Percentiles rank a stretch among this genome's conserved stretches.
Conservation (phyloP, 2,888 invertebrate genomes). For the Sycophila texana region DNA sequence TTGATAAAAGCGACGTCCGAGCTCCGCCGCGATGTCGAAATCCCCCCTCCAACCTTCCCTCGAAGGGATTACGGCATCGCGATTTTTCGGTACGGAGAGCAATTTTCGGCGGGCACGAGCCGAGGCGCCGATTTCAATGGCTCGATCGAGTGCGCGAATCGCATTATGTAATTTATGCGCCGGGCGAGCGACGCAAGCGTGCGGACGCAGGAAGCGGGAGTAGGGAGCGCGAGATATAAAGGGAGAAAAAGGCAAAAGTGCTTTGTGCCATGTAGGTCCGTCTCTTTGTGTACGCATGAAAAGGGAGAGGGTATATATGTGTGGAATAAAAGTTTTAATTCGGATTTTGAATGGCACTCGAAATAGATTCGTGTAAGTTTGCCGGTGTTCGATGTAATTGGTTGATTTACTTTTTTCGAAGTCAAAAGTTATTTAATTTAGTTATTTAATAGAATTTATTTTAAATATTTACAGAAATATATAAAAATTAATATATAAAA, state of each 20-base stretch:
- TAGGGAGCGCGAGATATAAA: constrained; percentile 13
- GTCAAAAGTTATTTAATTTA: no score
- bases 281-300: background rate
- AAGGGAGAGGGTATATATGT: background rate
- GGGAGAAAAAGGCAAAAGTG: background rate
- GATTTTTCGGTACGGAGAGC: constrained; percentile 9
- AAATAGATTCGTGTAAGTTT: constrained; percentile 10
- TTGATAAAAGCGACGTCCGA: constrained; percentile 11
- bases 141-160: constrained; percentile 27
- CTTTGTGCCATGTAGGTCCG: background rate
- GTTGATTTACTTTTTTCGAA: no score
- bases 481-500: no score
- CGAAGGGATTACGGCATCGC: constrained; percentile 25
- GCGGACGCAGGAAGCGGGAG: constrained; percentile 20
- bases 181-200: constrained; percentile 5
- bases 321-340: constrained; percentile 3
- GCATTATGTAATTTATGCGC: constrained; percentile 40
- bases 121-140: background rate
- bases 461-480: no score
- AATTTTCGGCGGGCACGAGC: no score
- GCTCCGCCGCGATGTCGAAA: constrained; percentile 16
- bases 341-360: background rate
- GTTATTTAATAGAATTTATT: no score
- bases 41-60: background rate
- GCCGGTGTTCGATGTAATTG: no score